phyloP scores from a whole-genome alignment of 2,888 invertebrate species.

The Drosophila kokeensis region DNA sequence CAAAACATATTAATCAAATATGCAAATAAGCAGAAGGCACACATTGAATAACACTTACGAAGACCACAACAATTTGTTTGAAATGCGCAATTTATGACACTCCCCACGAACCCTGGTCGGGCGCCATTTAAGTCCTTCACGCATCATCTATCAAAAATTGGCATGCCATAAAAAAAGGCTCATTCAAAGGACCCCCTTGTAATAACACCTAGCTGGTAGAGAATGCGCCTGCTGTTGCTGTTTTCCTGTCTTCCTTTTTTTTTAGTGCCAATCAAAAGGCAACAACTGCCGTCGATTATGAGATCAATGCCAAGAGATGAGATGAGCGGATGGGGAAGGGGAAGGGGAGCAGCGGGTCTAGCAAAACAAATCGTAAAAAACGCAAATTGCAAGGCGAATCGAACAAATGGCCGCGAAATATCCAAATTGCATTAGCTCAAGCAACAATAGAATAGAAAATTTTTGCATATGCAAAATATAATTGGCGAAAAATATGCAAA shows the following conservation, averaged over 20 bases:
- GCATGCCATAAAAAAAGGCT: slow-evolving; percentile 64
- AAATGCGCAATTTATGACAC: slow-evolving; percentile 34
- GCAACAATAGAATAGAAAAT: slow-evolving; percentile 47
- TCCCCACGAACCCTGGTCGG: neutral
- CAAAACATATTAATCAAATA: slow-evolving; percentile 78
- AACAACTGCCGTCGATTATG: slow-evolving; percentile 72
- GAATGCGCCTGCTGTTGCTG: slow-evolving; percentile 44
- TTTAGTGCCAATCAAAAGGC: slow-evolving; percentile 59
- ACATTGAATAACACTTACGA: slow-evolving; percentile 41
- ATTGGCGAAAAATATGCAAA: slow-evolving; percentile 78
- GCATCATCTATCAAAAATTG: slow-evolving; percentile 78
- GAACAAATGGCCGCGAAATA: slow-evolving; percentile 72
- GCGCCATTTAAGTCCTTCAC: slow-evolving; percentile 59
- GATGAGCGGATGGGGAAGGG: neutral
- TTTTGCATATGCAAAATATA: slow-evolving; percentile 75
- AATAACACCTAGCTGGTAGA: slow-evolving; percentile 14
- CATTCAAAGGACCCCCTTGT: slow-evolving; percentile 61
- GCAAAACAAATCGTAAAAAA: slow-evolving; percentile 77
- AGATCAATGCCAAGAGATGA: slow-evolving; percentile 59
- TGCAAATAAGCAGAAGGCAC: slow-evolving; percentile 69
- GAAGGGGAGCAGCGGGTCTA: slow-evolving; percentile 11
- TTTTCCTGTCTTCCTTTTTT: slow-evolving; percentile 23
- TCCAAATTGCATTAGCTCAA: slow-evolving; percentile 63
- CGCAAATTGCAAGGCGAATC: slow-evolving; percentile 72
- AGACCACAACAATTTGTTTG: slow-evolving; percentile 36